A percentile compares a stretch with the other conserved stretches of the same genome.
Evolutionary conservation across 2,888 invertebrate genomes (phyloP).

Genomic region (Malthinus flaveolus): DNA sequence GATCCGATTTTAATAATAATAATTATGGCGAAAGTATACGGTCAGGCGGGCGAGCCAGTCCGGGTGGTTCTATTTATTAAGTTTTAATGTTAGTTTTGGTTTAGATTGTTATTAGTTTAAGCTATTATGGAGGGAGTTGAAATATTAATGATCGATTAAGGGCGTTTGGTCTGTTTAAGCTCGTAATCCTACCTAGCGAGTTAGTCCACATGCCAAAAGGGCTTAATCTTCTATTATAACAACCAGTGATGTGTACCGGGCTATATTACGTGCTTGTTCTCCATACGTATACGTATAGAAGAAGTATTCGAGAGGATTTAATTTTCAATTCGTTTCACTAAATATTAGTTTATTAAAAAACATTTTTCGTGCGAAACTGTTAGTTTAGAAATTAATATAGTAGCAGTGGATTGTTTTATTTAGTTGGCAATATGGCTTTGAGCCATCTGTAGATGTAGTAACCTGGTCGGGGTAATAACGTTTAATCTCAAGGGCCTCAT

Average conservation of each 20-base stretch:
- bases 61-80: conserved; percentile 7
- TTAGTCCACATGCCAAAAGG: conserved; percentile 41
- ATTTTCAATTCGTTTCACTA: too few relatives aligned
- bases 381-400: conserved; percentile 29
- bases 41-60: too few relatives aligned
- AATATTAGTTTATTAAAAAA: background rate
- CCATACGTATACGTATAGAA: conserved; percentile 11
- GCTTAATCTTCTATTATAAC: conserved; percentile 44
- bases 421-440: conserved; percentile 34
- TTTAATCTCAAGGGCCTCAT: conserved; percentile 52
- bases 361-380: too few relatives aligned
- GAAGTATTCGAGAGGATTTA: too few relatives aligned
- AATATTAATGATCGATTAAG: conserved; percentile 42
- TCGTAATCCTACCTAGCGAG: conserved; percentile 36
- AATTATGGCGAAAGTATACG: too few relatives aligned
- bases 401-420: conserved; percentile 32
- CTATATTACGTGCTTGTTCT: conserved; percentile 7
- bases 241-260: conserved; percentile 31
- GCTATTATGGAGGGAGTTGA: conserved; percentile 29
- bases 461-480: conserved; percentile 46
- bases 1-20: too few relatives aligned
- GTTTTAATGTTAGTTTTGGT: conserved; percentile 15
- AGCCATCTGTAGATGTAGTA: conserved; percentile 32
- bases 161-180: conserved; percentile 33
- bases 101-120: conserved; percentile 22